Evolutionary conservation across 2,797 vertebrate genomes (phyloP), one percentile per base, ranked within the genome.

Genomic region (Sitta carolinensis): DNA sequence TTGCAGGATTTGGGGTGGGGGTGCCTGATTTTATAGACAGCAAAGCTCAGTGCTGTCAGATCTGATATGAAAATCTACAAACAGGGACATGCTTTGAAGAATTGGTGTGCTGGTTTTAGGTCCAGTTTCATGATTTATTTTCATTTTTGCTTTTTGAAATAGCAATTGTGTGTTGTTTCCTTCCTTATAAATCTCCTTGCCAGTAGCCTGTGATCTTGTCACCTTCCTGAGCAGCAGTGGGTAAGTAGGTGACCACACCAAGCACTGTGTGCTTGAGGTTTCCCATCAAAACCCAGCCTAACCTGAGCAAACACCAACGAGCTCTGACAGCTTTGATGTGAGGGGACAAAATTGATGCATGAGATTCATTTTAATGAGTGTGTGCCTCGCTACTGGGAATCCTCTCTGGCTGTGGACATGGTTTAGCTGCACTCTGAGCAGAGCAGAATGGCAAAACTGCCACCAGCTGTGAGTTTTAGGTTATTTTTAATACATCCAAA

Each of bases 311-410:
- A 94, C 78, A 70, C 38, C 85, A 57, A 57, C 47, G 73, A 96
- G 59, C 76, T 94, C 84, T 95, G 95, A 94, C 87, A 89, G 70
- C 70, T 91, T 84, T 93, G 84, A 79, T 96, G 62, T 22, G 62
- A 89, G 32, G 67, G 50, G 36, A 69, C 87, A 69, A 82, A 94
- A 86, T 3, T 79, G 74, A 92, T 88, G 82, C 66, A 88, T 32
- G 50, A 90, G 70, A 67, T 87, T 92, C 43, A 89, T 94, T 94
- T 84, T 92, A 94, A 95, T 91, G 73, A 94, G 67, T 10, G 8
- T 2, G 5, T 86, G 57, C 75, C 52, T 94, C 20, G 4, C 73
- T 47, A 19, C 73, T 73, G 73, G 66, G 68, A 84, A 74, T 47
- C 42, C 47, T 87, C 81, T 62, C 54, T 85, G 38, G 52, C 58